phyloP scores from a whole-genome alignment of 2,888 invertebrate species.

The Euproctis similis region DNA sequence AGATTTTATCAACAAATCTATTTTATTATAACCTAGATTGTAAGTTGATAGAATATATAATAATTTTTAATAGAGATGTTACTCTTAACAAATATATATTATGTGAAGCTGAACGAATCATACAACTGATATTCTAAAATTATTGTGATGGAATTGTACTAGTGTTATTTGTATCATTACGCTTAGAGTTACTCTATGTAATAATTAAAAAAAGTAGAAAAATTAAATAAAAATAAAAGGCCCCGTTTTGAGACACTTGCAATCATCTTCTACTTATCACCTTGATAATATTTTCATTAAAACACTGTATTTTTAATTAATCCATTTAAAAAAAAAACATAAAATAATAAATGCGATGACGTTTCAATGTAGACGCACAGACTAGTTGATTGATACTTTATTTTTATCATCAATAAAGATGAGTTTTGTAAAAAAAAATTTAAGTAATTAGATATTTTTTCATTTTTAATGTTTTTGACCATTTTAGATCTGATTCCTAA shows the following conservation, averaged over 20 bases:
- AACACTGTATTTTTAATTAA: no score
- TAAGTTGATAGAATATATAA: conserved; percentile 30
- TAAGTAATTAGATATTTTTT: no score
- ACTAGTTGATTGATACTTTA: no score
- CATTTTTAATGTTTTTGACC: no score
- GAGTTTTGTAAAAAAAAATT: no score
- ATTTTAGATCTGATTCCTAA: no score
- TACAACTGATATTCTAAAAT: conserved; percentile 74
- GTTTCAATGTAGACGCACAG: no score
- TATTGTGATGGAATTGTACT: conserved; percentile 74
- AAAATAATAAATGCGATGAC: no score
- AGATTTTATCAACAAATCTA: conserved; percentile 73
- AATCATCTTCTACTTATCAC: not conserved
- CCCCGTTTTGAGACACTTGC: conserved; percentile 12
- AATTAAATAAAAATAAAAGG: conserved; percentile 17
- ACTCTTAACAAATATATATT: conserved; percentile 34
- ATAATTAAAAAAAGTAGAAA: conserved; percentile 15
- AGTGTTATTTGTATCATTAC: conserved; percentile 49
- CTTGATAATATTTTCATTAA: no score
- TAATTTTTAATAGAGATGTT: conserved; percentile 24
- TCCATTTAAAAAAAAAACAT: no score
- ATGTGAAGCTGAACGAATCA: conserved; percentile 58
- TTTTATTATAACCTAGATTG: conserved; percentile 48
- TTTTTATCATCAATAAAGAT: no score
- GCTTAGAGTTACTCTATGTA: conserved; percentile 23